phyloP scores from a whole-genome alignment of 1,140 invertebrate species.

The Drosophila kanapiae region DNA sequence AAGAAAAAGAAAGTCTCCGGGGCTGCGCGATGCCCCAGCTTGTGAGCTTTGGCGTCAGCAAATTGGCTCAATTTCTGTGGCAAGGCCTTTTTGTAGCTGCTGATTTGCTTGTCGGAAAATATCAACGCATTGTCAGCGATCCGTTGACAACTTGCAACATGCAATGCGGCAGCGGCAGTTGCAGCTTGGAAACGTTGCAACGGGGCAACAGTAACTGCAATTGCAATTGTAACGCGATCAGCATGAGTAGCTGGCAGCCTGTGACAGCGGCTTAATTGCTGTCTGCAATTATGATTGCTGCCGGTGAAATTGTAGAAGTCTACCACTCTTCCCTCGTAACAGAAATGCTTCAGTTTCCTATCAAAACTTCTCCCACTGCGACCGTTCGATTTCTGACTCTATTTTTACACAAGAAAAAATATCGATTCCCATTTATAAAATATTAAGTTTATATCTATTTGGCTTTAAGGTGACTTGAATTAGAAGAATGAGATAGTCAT shows the following conservation, averaged over 20 bases:
- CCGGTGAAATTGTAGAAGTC: constrained; percentile 59
- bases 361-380: constrained; percentile 21
- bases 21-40: constrained; percentile 22
- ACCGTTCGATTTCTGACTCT: constrained; percentile 24
- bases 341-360: constrained; percentile 66
- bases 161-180: constrained; percentile 43
- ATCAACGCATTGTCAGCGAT: constrained; percentile 80
- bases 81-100: constrained; percentile 45
- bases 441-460: background rate
- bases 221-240: constrained; percentile 76
- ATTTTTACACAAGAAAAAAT: constrained; percentile 8
- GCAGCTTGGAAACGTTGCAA: constrained; percentile 32
- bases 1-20: constrained; percentile 26
- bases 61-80: constrained; percentile 70
- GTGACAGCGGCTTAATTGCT: constrained; percentile 81
- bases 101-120: constrained; percentile 83
- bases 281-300: constrained; percentile 79
- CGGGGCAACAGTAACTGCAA: constrained; percentile 36
- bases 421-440: background rate
- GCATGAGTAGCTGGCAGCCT: constrained; percentile 75
- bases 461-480: no score
- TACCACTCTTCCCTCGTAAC: background rate
- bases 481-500: background rate
- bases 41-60: constrained; percentile 52
- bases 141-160: constrained; percentile 68